Evolutionary conservation across 2,888 invertebrate genomes (phyloP).

Genomic region (Thymelicus acteon): DNA sequence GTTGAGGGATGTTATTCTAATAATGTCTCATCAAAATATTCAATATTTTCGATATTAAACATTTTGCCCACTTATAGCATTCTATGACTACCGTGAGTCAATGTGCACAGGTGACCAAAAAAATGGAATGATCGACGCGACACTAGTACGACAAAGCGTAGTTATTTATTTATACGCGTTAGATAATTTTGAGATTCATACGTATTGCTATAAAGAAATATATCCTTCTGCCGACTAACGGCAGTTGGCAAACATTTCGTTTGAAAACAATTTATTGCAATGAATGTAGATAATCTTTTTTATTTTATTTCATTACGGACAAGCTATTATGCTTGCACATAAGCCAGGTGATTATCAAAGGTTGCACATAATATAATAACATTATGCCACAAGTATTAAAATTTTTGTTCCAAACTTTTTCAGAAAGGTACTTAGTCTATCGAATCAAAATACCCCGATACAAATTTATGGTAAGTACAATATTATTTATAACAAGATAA

Average conservation of each 20-base stretch:
- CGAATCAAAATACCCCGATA: slow-evolving; percentile 6
- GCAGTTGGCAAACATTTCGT: background rate
- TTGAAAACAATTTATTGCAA: background rate
- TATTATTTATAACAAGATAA: slow-evolving; percentile 9
- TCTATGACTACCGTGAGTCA: slow-evolving; percentile 29
- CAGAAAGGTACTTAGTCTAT: background rate
- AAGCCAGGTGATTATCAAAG: background rate
- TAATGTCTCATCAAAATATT: slow-evolving; percentile 33
- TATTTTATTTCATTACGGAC: background rate
- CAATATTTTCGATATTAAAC: slow-evolving; percentile 28
- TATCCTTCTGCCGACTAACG: background rate
- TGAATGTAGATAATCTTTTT: background rate
- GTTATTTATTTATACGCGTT: slow-evolving; percentile 33
- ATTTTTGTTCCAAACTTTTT: background rate
- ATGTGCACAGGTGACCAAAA: slow-evolving; percentile 46
- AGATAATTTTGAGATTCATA: slow-evolving; percentile 56
- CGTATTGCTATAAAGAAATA: slow-evolving; percentile 47
- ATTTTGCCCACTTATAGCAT: slow-evolving; percentile 20
- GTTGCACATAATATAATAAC: background rate
- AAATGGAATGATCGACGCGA: slow-evolving; percentile 65
- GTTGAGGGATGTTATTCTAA: slow-evolving; percentile 23
- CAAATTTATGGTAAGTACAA: slow-evolving; percentile 43
- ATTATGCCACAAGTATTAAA: background rate
- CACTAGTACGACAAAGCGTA: slow-evolving; percentile 43
- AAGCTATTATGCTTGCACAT: background rate